Conservation (phyloP, 2,113 vertebrate species). For the Rana temporaria region DNA sequence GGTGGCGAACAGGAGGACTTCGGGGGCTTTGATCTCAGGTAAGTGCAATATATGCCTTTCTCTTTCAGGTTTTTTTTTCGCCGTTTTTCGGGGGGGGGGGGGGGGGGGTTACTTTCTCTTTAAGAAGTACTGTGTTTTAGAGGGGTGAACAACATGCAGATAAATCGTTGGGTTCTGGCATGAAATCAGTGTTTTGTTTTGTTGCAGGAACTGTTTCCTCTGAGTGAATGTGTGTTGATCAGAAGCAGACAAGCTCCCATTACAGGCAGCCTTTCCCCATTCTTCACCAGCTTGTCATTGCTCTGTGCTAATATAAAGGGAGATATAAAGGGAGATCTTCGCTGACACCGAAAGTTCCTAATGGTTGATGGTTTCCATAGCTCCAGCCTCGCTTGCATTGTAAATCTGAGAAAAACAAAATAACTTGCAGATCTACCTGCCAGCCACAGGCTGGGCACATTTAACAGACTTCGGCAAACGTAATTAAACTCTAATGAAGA, state of each 20-base stretch:
- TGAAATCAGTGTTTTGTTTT: neutral
- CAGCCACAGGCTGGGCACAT: neutral
- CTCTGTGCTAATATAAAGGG: neutral
- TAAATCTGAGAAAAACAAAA: constrained; percentile 34
- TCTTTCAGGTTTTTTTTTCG: no score
- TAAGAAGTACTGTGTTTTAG: no score
- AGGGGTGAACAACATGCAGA: neutral
- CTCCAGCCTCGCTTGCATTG: neutral
- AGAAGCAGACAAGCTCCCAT: neutral
- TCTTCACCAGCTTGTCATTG: constrained; percentile 35
- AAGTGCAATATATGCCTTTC: no score
- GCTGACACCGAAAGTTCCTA: constrained; percentile 22
- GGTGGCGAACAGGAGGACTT: no score
- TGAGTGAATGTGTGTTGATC: neutral
- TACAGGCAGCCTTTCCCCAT: constrained; percentile 29
- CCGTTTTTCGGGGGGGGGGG: no score
- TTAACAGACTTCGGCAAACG: constrained; percentile 14
- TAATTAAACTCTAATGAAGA: constrained; percentile 31
- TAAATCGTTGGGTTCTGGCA: neutral
- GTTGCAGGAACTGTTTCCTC: neutral
- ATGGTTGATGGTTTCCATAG: constrained; percentile 18
- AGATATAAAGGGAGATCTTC: neutral
- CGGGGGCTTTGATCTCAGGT: no score
- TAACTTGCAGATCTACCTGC: neutral
- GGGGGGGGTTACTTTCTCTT: no score